Evolutionary conservation across 2,113 vertebrate species (phyloP).

Genomic region (Delphinus delphis): DNA sequence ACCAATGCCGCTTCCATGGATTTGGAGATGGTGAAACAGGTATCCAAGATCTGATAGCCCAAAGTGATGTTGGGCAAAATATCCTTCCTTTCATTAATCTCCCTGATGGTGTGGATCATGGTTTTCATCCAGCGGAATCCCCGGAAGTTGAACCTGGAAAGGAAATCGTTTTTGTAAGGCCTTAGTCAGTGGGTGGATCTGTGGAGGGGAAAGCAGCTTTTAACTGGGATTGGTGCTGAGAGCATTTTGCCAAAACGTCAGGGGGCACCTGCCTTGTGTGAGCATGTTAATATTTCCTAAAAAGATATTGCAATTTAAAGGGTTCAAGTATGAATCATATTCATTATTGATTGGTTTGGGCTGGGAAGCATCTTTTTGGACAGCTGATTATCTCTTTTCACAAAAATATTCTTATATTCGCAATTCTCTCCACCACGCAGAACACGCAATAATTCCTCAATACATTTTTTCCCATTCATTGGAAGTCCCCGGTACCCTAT

Average conservation of each 20-base stretch:
- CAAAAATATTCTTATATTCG: neutral
- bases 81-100: conserved; percentile 85
- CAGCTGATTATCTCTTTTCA: neutral
- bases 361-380: neutral
- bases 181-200: neutral
- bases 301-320: neutral
- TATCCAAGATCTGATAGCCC: conserved; percentile 91
- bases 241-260: neutral
- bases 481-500: neutral
- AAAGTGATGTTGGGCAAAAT: conserved; percentile 87
- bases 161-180: neutral
- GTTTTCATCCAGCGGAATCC: conserved; percentile 90
- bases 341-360: neutral
- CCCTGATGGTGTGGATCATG: conserved; percentile 89
- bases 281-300: neutral
- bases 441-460: neutral
- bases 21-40: conserved; percentile 90
- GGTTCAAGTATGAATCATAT: neutral
- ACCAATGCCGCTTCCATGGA: conserved; percentile 88
- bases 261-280: neutral
- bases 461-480: neutral
- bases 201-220: neutral
- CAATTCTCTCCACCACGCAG: neutral
- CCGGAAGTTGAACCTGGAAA: conserved; percentile 89
- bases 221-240: neutral